A percentile compares a stretch with the other conserved stretches of the same genome.
Conservation (phyloP, 2,888 invertebrate species). For the Lasioglossum vierecki region DNA sequence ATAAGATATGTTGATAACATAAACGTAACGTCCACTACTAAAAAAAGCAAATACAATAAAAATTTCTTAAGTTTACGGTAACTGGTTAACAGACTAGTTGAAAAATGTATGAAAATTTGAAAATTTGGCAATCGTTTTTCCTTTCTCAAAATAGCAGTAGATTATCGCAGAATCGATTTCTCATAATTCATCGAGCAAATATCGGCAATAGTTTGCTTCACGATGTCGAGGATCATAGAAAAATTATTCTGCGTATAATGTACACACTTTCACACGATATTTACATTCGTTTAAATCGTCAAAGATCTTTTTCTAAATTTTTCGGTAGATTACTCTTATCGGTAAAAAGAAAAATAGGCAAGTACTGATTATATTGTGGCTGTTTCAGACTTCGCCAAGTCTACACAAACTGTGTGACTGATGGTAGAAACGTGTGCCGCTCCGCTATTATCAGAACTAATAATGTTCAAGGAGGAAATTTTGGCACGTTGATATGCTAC, state of each 20-base stretch:
- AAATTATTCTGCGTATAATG: constrained; percentile 20
- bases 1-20: constrained; percentile 1
- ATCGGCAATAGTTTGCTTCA: constrained; percentile 10
- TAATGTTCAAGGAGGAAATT: constrained; percentile 93
- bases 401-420: constrained; percentile 85
- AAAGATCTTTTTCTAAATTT: constrained; percentile 16
- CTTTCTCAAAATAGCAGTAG: constrained; percentile 13
- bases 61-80: constrained; percentile 34
- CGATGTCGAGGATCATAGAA: constrained; percentile 21
- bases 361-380: constrained; percentile 61
- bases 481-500: constrained; percentile 96
- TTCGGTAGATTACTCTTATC: constrained; percentile 13
- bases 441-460: constrained; percentile 80
- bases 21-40: constrained; percentile 11
- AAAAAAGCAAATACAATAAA: constrained; percentile 17
- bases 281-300: constrained; percentile 22
- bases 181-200: constrained; percentile 25
- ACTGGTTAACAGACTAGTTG: constrained; percentile 31
- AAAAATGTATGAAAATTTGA: constrained; percentile 42
- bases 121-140: constrained; percentile 48
- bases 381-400: constrained; percentile 80
- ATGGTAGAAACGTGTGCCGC: constrained; percentile 84
- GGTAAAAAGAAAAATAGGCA: constrained; percentile 28
- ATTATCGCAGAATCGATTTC: constrained; percentile 29
- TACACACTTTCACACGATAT: constrained; percentile 22